Evolutionary conservation across 2,888 invertebrate species (phyloP), one percentile per base, ranked within the genome.

Genomic region (Volucella inflata): DNA sequence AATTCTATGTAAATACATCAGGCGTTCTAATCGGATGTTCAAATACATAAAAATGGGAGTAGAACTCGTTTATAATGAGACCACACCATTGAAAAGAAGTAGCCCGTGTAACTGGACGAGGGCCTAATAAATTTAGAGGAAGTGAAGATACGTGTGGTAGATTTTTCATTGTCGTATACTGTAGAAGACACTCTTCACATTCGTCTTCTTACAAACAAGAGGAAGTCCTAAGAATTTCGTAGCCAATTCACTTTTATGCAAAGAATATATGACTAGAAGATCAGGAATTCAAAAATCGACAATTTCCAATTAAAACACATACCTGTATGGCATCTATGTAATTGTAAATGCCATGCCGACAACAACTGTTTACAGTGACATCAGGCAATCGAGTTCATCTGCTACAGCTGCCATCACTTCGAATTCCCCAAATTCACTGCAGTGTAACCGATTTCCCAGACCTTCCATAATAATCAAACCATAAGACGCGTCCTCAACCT

Each of bases 341-440:
- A 30, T 53, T 21, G 8, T 17, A 30, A 53, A 30, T 36, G 12
- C 0, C 12, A 2, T 44, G 21, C 10, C 51, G n/a, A 1, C 40
- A 40, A n/a, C 16, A 36, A 16, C 38, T 64, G 30, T 30, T 30
- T 38, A 17, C 44, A 57, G 21, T 21, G 16, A 59, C 64, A 53
- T 44, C 65, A 51, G 30, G 30, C 30, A 17, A 38, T 57, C 60
- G 42, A 44, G 12, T 36, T 65, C 65, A 62, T 57, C 36, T 83
- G 77, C 57, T 74, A 83, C 36, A 62, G 62, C 74, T 70, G 70
- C 72, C 36, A 21, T 48, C 11, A 40, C 36, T 55, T 77, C 14
- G 74, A 83, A 78, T 83, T 83, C 78, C 74, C 78, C n/a, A 74
- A 83, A 78, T 83, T 74, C 68, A 83, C 57, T 70, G 68, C 74